Evolutionary conservation across 2,113 vertebrate genomes (phyloP).

Genomic region (Sylvietta virens): DNA sequence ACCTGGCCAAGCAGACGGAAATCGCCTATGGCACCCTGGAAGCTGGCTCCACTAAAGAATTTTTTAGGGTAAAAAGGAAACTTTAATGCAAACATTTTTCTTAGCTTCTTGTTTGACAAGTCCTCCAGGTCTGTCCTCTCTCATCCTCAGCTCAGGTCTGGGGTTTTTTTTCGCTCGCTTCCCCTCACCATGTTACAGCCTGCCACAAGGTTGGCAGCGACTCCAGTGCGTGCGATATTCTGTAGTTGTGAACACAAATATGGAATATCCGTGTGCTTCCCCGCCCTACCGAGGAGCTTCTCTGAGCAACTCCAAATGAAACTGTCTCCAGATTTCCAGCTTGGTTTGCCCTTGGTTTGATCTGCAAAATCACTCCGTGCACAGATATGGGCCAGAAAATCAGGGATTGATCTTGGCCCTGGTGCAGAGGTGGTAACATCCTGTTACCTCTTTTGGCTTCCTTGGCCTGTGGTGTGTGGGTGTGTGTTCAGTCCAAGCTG

Average conservation of each 20-base stretch:
- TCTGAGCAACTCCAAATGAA: slow-evolving; percentile 15
- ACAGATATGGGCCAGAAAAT: background rate
- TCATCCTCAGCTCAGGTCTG: background rate
- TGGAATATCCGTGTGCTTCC: background rate
- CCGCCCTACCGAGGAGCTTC: background rate
- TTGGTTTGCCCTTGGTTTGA: slow-evolving; percentile 8
- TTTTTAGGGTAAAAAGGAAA: slow-evolving; percentile 87
- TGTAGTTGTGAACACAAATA: background rate
- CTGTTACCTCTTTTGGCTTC: background rate
- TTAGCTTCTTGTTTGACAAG: background rate
- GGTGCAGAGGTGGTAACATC: background rate
- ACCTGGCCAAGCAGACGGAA: slow-evolving; percentile 97
- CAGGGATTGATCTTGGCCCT: background rate
- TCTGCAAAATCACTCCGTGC: background rate
- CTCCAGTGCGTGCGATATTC: background rate
- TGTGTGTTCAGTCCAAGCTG: slow-evolving; percentile 3
- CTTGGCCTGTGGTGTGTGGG: background rate
- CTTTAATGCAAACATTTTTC: background rate
- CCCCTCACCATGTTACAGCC: background rate
- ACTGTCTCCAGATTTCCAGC: background rate
- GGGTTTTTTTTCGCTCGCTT: background rate
- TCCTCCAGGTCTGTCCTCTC: background rate
- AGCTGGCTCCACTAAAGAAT: slow-evolving; percentile 96
- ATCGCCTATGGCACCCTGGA: slow-evolving; percentile 96
- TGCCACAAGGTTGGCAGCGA: background rate